These are phyloP conservation scores for Cryptocephalus moraei DNA, from an alignment of 2,888 invertebrate species.

Conservation along the genomic window DNA sequence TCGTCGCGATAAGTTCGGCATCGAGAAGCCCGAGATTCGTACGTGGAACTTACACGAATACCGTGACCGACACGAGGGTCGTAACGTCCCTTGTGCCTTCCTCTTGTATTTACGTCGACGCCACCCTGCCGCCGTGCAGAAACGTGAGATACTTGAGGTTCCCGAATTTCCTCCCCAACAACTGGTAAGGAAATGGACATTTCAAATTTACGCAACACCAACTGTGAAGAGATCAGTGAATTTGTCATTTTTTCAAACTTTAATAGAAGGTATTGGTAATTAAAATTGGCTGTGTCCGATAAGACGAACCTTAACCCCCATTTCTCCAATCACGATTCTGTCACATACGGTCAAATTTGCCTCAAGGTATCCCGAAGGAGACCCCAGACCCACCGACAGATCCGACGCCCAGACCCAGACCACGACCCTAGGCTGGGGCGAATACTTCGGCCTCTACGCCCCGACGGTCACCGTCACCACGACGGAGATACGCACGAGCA, in stretches of 20 bases:
- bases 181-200: conserved; percentile 13
- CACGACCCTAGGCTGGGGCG: conserved; percentile 28
- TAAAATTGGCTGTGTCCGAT: too few species aligned
- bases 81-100: conserved; percentile 33
- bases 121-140: conserved; percentile 34
- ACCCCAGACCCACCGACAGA: background rate
- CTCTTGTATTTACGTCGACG: conserved; percentile 34
- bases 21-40: conserved; percentile 7
- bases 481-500: conserved; percentile 24
- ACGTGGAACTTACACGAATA: conserved; percentile 25
- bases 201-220: too few species aligned
- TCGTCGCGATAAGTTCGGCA: too few species aligned
- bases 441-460: conserved; percentile 32
- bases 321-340: too few species aligned
- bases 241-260: too few species aligned
- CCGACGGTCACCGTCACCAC: conserved; percentile 32
- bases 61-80: conserved; percentile 23
- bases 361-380: background rate
- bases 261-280: too few species aligned
- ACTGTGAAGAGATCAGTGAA: too few species aligned
- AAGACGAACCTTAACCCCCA: too few species aligned
- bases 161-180: conserved; percentile 21
- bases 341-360: too few species aligned
- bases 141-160: conserved; percentile 29
- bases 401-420: conserved; percentile 8